Evolutionary conservation across 2,797 vertebrate species (phyloP), one percentile per base, ranked within the genome.

Genomic region (Darevskia nairensis): DNA sequence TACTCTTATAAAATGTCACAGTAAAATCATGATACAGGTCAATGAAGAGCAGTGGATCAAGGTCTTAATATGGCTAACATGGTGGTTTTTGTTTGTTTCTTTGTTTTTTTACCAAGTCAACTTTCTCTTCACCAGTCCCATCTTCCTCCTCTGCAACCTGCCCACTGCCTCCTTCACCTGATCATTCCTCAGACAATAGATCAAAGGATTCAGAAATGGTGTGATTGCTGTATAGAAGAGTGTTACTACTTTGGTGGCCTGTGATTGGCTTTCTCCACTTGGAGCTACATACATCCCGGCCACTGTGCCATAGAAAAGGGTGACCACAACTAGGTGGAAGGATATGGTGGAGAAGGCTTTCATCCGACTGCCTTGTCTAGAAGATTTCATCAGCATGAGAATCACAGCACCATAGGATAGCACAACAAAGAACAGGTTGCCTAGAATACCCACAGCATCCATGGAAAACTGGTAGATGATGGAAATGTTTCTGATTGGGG

Each of bases 261-360:
- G n/a, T 39, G 72, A 74, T 35, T 74, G 72, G 19, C 35, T 74
- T 39, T 39, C 72, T 74, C 72, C 32, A 21, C 72, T 15, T 17
- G 72, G 72, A 39, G 32, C 35, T 8, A 82, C 13, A 6, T 82
- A 82, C 81, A 82, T 71, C 11, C 39, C 64, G 3, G 27, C 41
- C 50, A 94, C 90, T 13, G 95, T 92, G 10, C 93, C 91, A 35
- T 94, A 95, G 91, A 94, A 95, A 46, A 82, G 39, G 0, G 23
- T 41, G 8, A 82, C 80, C 9, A 82, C 80, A 7, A 69, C 25
- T 44, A 82, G 19, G 11, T 82, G 80, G 64, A 44, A 69, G 9
- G 64, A 82, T 46, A 82, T n/a, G 39, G 64, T 82, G 25, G 80
- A 82, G 64, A 82, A 69, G 15, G 64, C 92, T 61, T 95, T 95